These are phyloP conservation scores for Erpobdella octoculata DNA, from an alignment of 2,888 invertebrate species.

Conservation along the genomic window DNA sequence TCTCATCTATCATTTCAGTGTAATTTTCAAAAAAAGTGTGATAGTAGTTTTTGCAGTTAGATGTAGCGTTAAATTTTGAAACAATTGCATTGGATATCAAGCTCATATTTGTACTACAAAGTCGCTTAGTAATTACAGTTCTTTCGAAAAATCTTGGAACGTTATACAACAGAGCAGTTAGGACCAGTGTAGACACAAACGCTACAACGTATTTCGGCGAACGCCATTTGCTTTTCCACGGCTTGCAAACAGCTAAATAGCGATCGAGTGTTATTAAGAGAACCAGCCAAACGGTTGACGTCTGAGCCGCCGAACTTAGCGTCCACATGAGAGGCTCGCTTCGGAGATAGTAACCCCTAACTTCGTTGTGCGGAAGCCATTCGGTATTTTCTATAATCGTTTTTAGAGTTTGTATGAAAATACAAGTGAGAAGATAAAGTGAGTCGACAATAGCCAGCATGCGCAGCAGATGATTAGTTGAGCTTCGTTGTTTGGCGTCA, in stretches of 20 bases:
- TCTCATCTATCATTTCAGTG: too few relatives aligned
- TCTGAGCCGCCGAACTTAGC: slow-evolving; percentile 37
- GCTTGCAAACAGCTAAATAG: slow-evolving; percentile 38
- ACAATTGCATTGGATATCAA: too few relatives aligned
- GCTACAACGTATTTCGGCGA: slow-evolving; percentile 33
- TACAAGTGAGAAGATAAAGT: slow-evolving; percentile 36
- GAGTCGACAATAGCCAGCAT: slow-evolving; percentile 38
- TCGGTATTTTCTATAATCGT: slow-evolving; percentile 34
- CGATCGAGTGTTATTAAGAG: slow-evolving; percentile 38
- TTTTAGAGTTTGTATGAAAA: slow-evolving; percentile 37
- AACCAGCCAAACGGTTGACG: slow-evolving; percentile 39
- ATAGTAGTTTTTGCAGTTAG: too few relatives aligned
- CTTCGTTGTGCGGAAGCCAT: slow-evolving; percentile 33
- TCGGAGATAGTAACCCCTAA: slow-evolving; percentile 27
- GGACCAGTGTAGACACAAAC: slow-evolving; percentile 31
- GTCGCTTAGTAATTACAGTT: slow-evolving; percentile 20
- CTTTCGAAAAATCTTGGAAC: slow-evolving; percentile 38
- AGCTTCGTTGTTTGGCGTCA: slow-evolving; percentile 33
- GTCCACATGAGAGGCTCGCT: slow-evolving; percentile 35
- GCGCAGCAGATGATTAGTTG: slow-evolving; percentile 28
- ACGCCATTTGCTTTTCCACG: slow-evolving; percentile 33
- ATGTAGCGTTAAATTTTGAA: too few relatives aligned
- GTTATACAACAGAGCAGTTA: slow-evolving; percentile 37
- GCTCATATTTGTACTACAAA: background rate
- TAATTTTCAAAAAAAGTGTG: too few relatives aligned